phyloP scores from a whole-genome alignment of 2,113 vertebrate species.

The Mesitornis unicolor region DNA sequence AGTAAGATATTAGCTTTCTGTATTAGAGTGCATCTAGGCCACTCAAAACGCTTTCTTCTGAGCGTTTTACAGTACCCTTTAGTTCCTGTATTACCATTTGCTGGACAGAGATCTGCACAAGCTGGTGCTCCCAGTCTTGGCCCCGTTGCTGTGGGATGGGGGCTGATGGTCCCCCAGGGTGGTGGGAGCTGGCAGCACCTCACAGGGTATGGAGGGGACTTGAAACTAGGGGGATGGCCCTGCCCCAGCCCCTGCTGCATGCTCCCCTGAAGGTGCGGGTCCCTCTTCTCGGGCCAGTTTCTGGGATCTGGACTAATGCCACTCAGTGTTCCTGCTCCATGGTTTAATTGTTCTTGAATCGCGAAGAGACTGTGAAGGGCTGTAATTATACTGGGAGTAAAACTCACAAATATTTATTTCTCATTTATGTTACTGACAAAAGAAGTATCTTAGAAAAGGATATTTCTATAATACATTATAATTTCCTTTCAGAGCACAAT shows the following conservation, averaged over 20 bases:
- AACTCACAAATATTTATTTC: not conserved
- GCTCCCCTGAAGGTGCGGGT: not conserved
- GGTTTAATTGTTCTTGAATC: not conserved
- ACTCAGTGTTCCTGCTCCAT: rapidly evolving
- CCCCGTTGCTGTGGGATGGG: rapidly evolving
- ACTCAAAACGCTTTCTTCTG: rapidly evolving
- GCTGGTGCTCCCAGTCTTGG: rapidly evolving
- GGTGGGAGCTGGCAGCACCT: not conserved
- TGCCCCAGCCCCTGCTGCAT: not conserved
- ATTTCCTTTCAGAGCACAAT: not conserved
- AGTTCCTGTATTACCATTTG: rapidly evolving
- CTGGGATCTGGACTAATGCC: not conserved
- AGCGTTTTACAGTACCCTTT: rapidly evolving
- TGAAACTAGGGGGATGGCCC: not conserved
- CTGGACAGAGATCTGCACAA: rapidly evolving
- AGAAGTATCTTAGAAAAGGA: not conserved
- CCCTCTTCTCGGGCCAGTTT: not conserved
- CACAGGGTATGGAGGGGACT: rapidly evolving
- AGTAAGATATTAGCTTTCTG: not conserved
- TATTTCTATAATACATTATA: rapidly evolving
- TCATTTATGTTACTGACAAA: not conserved
- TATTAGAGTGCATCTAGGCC: not conserved
- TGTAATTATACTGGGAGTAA: rapidly evolving
- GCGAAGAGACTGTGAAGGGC: not conserved
- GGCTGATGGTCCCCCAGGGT: not conserved